These are phyloP conservation scores for Gambusia yucatana DNA, from an alignment of 2,797 vertebrate species.

Conservation along the genomic window DNA sequence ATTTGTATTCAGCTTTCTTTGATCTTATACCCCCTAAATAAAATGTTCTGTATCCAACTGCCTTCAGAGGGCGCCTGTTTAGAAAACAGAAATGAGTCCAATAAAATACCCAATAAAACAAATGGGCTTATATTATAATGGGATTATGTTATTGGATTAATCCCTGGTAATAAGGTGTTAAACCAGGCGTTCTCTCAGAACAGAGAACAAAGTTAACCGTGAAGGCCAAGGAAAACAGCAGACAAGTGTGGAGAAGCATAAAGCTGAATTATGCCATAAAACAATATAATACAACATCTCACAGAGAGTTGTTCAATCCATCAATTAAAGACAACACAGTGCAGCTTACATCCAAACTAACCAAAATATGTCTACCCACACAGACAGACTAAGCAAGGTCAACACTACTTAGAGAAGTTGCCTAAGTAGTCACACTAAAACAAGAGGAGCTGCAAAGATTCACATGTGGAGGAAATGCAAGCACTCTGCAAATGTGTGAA, in stretches of 20 bases:
- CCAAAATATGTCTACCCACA: background rate
- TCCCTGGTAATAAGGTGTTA: background rate
- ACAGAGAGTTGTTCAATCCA: background rate
- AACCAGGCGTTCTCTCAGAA: background rate
- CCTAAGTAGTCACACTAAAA: too few relatives aligned
- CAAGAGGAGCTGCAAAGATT: background rate
- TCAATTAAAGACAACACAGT: background rate
- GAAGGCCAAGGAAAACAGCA: background rate
- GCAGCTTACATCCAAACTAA: background rate
- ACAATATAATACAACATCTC: background rate
- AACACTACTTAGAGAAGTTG: background rate
- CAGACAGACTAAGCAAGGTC: background rate
- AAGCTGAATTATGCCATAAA: background rate
- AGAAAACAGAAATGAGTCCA: background rate
- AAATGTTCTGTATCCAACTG: background rate
- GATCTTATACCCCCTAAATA: background rate
- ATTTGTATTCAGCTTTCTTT: background rate
- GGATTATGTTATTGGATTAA: background rate
- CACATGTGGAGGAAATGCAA: background rate
- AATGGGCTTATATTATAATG: background rate
- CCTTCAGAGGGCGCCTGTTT: background rate
- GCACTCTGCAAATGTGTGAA: background rate
- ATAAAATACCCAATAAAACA: background rate
- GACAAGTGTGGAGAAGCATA: background rate
- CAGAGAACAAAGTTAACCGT: background rate